phyloP scores from a whole-genome alignment of 2,113 vertebrate genomes.

The Melanerpes aurifrons region DNA sequence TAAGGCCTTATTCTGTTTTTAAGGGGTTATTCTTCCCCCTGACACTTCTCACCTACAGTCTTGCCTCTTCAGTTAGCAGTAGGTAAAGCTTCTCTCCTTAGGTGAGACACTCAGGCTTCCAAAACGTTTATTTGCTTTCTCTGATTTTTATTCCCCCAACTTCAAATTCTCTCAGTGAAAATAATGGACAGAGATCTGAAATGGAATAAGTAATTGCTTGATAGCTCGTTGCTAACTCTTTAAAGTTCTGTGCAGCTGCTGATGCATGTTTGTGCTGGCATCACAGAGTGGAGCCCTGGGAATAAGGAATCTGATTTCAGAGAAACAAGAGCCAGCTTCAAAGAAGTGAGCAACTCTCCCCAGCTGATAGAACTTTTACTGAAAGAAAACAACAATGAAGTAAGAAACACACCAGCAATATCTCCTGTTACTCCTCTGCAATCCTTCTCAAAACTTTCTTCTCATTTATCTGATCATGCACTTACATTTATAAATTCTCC shows the following conservation, averaged over 20 bases:
- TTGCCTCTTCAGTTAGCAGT: not conserved
- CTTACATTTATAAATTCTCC: conserved; percentile 62
- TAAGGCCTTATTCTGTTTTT: not conserved
- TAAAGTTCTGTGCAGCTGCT: conserved; percentile 76
- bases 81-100: not conserved
- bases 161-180: conserved; percentile 44
- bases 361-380: conserved; percentile 79
- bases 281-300: conserved; percentile 74
- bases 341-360: conserved; percentile 80
- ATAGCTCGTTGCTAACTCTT: conserved; percentile 68
- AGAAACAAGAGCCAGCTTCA: conserved; percentile 85
- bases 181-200: conserved; percentile 54
- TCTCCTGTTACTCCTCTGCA: conserved; percentile 64
- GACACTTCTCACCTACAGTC: not conserved
- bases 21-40: not conserved
- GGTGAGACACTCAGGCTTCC: not conserved
- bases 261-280: conserved; percentile 83
- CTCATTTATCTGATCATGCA: conserved; percentile 61
- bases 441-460: conserved; percentile 68
- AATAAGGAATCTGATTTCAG: conserved; percentile 83
- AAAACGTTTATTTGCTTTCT: conserved; percentile 34
- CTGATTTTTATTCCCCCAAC: not conserved
- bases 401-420: conserved; percentile 75
- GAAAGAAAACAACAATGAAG: conserved; percentile 81
- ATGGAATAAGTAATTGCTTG: conserved; percentile 66